Evolutionary conservation across 2,797 vertebrate species (phyloP), one percentile per base, ranked within the genome.

Genomic region (Sebastes variabilis): DNA sequence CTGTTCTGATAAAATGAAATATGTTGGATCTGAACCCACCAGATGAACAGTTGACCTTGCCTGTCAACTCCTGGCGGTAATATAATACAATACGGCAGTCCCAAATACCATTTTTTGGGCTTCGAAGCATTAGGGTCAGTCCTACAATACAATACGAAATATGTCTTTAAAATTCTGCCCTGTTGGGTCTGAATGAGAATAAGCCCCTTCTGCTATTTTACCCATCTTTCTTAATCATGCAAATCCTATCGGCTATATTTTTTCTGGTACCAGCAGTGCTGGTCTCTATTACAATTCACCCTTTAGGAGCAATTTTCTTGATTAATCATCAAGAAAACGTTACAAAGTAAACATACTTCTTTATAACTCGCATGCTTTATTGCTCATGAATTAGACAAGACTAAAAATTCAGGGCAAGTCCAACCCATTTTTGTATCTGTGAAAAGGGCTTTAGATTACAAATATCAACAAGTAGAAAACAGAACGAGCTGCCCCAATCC

Each of bases 1-100:
- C 68, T 79, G 34, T 64, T 75, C 36, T 80, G 49, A 65, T 77
- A 49, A 79, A 82, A 74, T 29, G 34, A 61, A 72, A 83, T 72
- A 6, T 66, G 60, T 66, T 84, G 68, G 66, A 86, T 77, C 70
- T 52, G 30, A 85, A 82, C 62, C 54, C 66, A 46, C 22, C 55
- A 82, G 42, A 68, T 24, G 65, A 72, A 82, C 42, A 52, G 34
- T 55, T 42, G 49, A 65, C 42, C 52, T 67, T 64, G 32, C 64
- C 29, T 36, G 11, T 56, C 67, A 75, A 22, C 34, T 72, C 61
- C 38, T 60, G 24, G 5, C 66, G 49, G 25, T 34, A 66, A 56
- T 59, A 24, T 7, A 68, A 54, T 32, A 30, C 54, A 70, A 25
- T n/a, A 69, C 32, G 16, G 16, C 42, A 82, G 71, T 34, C 16